These are phyloP conservation scores for Python bivittatus DNA, from an alignment of 2,113 vertebrate species.

Conservation along the genomic window DNA sequence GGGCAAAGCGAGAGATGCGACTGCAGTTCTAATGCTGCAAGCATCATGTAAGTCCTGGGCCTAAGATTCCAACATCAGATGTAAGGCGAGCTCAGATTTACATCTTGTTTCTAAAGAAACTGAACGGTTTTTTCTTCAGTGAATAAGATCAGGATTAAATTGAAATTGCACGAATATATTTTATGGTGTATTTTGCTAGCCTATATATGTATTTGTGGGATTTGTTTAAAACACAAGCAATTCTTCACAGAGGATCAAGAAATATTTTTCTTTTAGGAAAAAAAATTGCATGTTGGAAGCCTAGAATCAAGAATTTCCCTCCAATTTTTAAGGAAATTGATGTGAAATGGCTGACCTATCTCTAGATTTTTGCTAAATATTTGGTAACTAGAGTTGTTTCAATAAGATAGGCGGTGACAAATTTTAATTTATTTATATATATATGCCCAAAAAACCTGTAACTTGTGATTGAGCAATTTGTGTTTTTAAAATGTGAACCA, in stretches of 20 bases:
- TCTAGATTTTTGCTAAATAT: neutral
- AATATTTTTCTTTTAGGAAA: slow-evolving; percentile 73
- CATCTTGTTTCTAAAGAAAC: neutral
- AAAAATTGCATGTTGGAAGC: slow-evolving; percentile 61
- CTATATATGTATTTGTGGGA: slow-evolving; percentile 66
- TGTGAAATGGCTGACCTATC: slow-evolving; percentile 54
- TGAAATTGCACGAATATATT: slow-evolving; percentile 61
- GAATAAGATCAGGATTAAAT: slow-evolving; percentile 70
- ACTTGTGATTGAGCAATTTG: slow-evolving; percentile 54
- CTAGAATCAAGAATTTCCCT: slow-evolving; percentile 57
- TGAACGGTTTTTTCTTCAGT: slow-evolving; percentile 63
- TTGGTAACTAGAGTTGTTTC: too few species aligned
- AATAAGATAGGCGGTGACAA: too few species aligned
- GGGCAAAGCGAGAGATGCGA: neutral
- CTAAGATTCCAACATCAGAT: neutral
- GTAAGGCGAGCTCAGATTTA: neutral
- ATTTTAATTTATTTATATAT: too few species aligned
- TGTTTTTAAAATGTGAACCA: slow-evolving; percentile 45
- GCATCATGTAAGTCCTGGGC: neutral
- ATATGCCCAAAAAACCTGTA: neutral
- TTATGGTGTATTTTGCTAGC: slow-evolving; percentile 60
- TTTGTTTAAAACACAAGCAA: slow-evolving; percentile 65
- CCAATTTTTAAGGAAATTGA: slow-evolving; percentile 54
- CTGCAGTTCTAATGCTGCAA: neutral
- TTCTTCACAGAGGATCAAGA: slow-evolving; percentile 70